These are phyloP conservation scores for Morone chrysops DNA, from an alignment of 2,113 vertebrate genomes.

Conservation along the genomic window DNA sequence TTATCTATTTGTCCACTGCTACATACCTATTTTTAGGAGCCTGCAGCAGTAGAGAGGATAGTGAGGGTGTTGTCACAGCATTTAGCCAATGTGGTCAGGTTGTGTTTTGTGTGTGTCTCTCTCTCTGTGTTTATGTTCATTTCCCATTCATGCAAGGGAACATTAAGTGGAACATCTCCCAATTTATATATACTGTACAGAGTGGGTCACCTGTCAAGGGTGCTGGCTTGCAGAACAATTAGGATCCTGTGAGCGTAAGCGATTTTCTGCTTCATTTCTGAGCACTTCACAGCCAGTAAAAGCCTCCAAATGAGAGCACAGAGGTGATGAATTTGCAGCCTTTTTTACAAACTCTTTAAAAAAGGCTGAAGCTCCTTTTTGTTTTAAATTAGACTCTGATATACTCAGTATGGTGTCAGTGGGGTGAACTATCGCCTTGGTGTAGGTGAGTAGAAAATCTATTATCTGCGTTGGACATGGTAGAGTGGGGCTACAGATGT, in stretches of 20 bases:
- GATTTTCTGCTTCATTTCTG: conserved; percentile 32
- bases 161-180: conserved; percentile 28
- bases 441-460: conserved; percentile 47
- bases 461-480: conserved; percentile 37
- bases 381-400: conserved; percentile 38
- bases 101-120: background rate
- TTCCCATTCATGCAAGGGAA: conserved; percentile 36
- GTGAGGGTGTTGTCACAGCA: conserved; percentile 36
- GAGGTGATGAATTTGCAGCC: conserved; percentile 38
- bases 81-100: conserved; percentile 26
- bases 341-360: conserved; percentile 16
- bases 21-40: conserved; percentile 52
- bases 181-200: conserved; percentile 25
- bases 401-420: conserved; percentile 32
- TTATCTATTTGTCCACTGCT: conserved; percentile 46
- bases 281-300: conserved; percentile 23
- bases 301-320: conserved; percentile 36
- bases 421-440: conserved; percentile 42
- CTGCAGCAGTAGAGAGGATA: conserved; percentile 29
- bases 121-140: background rate
- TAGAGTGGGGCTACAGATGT: conserved; percentile 53
- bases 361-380: conserved; percentile 3
- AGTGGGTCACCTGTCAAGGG: conserved; percentile 43
- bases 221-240: conserved; percentile 29
- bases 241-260: conserved; percentile 5